Conservation (phyloP, 2,797 vertebrate species). For the Acanthis flammea region DNA sequence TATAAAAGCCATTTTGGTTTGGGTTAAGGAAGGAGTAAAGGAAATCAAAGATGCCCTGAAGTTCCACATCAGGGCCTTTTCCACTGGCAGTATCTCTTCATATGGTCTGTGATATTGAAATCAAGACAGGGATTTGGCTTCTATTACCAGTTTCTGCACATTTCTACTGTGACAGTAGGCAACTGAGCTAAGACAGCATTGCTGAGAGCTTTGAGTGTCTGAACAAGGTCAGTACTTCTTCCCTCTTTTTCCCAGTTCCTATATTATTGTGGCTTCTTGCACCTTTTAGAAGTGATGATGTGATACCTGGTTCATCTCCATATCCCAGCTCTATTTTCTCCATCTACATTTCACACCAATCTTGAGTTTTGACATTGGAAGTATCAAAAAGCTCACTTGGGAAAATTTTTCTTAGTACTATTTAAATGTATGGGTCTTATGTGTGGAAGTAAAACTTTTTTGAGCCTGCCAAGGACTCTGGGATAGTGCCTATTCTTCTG, state of each 20-base stretch:
- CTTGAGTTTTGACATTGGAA: background rate
- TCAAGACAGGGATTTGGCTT: background rate
- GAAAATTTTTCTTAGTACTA: background rate
- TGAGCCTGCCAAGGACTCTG: background rate
- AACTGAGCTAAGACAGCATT: background rate
- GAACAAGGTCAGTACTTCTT: background rate
- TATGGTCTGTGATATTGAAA: background rate
- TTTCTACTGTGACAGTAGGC: background rate
- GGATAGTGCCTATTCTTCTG: background rate
- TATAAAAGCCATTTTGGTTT: background rate
- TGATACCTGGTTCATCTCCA: background rate
- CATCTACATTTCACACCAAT: background rate
- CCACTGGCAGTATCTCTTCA: background rate
- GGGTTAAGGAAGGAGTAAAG: background rate
- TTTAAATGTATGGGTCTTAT: background rate
- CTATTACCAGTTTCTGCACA: background rate
- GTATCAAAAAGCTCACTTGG: background rate
- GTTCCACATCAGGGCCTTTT: background rate
- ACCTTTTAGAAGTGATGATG: background rate
- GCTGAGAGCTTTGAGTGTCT: background rate
- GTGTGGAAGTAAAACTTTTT: background rate
- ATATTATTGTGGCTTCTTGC: background rate
- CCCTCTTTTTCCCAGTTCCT: background rate
- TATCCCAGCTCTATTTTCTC: background rate
- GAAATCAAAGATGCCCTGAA: background rate